Percentiles rank a stretch among this genome's conserved stretches.
Conservation (phyloP, 2,888 invertebrate species). For the Brachycybe producta region DNA sequence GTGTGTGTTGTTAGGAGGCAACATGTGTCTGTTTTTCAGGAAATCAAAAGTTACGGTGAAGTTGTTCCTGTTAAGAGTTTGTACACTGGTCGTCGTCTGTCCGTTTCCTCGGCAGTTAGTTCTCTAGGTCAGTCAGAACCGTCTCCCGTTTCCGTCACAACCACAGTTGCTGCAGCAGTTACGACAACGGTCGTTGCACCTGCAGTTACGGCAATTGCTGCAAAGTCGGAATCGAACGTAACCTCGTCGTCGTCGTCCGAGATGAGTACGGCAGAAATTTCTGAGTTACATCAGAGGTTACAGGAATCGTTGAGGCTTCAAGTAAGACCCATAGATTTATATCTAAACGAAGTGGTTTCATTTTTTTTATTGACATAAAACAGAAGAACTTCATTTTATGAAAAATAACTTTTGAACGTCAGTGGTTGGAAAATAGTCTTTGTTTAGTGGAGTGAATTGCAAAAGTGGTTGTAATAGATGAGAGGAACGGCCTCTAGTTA, state of each 20-base stretch:
- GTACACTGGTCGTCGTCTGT: constrained; percentile 25
- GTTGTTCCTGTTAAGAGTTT: constrained; percentile 26
- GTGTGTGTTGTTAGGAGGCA: no score
- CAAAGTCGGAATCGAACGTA: neutral
- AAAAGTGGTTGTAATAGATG: no score
- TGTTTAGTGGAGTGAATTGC: no score
- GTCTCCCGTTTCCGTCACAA: neutral
- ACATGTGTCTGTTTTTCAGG: no score
- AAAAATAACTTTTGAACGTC: no score
- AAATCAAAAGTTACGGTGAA: constrained; percentile 30
- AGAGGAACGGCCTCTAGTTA: no score
- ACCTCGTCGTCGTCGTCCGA: no score
- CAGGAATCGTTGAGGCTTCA: constrained; percentile 10
- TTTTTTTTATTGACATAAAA: no score
- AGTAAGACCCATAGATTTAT: no score
- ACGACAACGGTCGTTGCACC: neutral
- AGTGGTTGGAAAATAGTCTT: no score
- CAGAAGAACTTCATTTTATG: no score
- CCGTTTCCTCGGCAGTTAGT: constrained; percentile 24
- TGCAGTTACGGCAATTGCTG: neutral
- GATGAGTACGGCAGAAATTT: neutral
- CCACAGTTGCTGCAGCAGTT: constrained; percentile 1
- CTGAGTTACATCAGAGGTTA: constrained; percentile 9
- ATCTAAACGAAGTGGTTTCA: no score
- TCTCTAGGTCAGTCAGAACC: constrained; percentile 6